Percentiles rank a stretch among this genome's conserved stretches.
Conservation (phyloP, 2,113 vertebrate species). For the Bostrychus sinensis region DNA sequence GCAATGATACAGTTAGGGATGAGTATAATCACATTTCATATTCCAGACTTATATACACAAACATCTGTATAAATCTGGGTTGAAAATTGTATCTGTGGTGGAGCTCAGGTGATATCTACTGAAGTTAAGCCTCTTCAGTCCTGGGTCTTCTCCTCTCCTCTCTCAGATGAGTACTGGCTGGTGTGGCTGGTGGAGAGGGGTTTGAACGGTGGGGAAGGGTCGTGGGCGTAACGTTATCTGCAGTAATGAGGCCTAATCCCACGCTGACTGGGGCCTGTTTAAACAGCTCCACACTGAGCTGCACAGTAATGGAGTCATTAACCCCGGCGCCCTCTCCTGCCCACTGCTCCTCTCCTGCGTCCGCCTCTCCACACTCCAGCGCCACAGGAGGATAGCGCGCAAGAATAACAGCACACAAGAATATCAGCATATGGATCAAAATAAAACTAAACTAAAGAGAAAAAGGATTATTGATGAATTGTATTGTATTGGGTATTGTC, state of each 20-base stretch:
- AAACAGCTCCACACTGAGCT: slow-evolving; percentile 89
- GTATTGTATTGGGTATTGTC: background rate
- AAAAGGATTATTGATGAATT: background rate
- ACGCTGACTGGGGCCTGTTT: slow-evolving; percentile 88
- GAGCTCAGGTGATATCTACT: slow-evolving; percentile 74
- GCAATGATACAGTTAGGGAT: no score
- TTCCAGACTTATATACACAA: no score
- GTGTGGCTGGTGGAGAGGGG: slow-evolving; percentile 84
- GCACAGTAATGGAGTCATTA: slow-evolving; percentile 99
- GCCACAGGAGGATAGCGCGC: background rate
- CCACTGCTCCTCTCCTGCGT: slow-evolving; percentile 39
- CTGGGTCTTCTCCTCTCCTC: slow-evolving; percentile 60
- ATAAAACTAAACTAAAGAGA: background rate
- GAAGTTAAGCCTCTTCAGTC: slow-evolving; percentile 68
- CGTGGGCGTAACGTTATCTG: slow-evolving; percentile 92
- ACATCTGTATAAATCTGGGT: slow-evolving; percentile 70
- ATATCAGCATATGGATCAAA: background rate
- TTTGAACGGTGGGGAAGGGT: slow-evolving; percentile 83
- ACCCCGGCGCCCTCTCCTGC: slow-evolving; percentile 84
- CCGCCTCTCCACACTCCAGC: slow-evolving; percentile 23
- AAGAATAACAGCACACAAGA: background rate
- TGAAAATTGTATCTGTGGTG: slow-evolving; percentile 79
- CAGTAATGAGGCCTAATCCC: slow-evolving; percentile 99
- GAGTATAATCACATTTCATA: no score
- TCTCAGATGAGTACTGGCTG: slow-evolving; percentile 85